These are phyloP conservation scores for Ischnus inquisitorius DNA, from an alignment of 2,888 invertebrate species.

Conservation along the genomic window DNA sequence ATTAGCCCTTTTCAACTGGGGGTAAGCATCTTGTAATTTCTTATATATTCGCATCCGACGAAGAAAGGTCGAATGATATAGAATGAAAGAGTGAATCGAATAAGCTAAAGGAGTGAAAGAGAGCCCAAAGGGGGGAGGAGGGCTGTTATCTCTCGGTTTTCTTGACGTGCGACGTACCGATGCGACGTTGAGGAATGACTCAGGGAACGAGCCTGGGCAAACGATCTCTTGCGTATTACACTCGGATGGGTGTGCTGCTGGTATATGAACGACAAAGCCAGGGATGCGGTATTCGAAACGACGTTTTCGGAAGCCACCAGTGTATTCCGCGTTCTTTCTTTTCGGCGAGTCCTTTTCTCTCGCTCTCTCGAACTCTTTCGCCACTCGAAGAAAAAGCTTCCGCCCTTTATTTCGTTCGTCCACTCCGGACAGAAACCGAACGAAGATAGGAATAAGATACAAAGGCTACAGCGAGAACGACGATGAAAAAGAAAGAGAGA, in stretches of 20 bases:
- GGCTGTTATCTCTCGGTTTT: slow-evolving; percentile 72
- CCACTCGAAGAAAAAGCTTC: slow-evolving; percentile 51
- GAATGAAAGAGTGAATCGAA: slow-evolving; percentile 52
- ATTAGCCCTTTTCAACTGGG: slow-evolving; percentile 77
- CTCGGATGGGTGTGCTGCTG: slow-evolving; percentile 43
- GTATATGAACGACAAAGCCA: slow-evolving; percentile 39
- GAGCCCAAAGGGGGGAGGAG: slow-evolving; percentile 7
- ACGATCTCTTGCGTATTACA: slow-evolving; percentile 54
- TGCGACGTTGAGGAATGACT: slow-evolving; percentile 79
- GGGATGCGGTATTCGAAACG: slow-evolving; percentile 64
- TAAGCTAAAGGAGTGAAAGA: slow-evolving; percentile 31
- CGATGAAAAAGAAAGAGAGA: slow-evolving; percentile 10
- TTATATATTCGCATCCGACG: slow-evolving; percentile 75
- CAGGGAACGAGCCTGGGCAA: slow-evolving; percentile 57
- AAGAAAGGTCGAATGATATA: slow-evolving; percentile 59
- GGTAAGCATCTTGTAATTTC: slow-evolving; percentile 82
- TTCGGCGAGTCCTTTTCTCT: slow-evolving; percentile 30
- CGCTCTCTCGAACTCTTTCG: neutral
- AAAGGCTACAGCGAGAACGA: neutral
- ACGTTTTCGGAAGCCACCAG: slow-evolving; percentile 57
- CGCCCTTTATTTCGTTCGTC: slow-evolving; percentile 55
- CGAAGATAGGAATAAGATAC: neutral
- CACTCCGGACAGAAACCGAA: neutral
- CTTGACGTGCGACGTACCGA: slow-evolving; percentile 75
- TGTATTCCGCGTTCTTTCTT: slow-evolving; percentile 40